Evolutionary conservation across 2,797 vertebrate genomes (phyloP), one percentile per base, ranked within the genome.

Genomic region (Anguilla megastoma): DNA sequence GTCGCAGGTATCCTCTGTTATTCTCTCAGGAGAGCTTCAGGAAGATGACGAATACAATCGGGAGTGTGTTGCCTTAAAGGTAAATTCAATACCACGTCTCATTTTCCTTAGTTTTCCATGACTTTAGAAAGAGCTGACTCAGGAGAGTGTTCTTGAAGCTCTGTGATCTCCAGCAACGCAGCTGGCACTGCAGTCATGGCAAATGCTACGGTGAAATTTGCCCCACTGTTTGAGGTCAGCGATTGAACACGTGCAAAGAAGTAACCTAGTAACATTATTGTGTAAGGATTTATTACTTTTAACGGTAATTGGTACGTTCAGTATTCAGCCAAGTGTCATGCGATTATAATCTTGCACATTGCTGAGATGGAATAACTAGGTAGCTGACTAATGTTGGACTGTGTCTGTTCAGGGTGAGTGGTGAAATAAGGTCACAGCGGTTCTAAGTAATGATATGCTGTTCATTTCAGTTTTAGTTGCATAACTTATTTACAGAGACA

Each of bases 51-150:
- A 95, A 18, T 96, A 97, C 89, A 94, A 94, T 86, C 96, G 98
- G 88, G 96, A 98, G 91, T 99, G 98, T 91, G 92, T 95, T 91
- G 98, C 98, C 48, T 95, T 99, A 91, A 98, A 98, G 97, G 98
- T 99, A 90, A 71, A 91, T 14, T 86, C 45, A 12, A 48, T 45
- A 21, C 84, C 14, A 12, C 0, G 50, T 41, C 9, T 56, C 33
- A n/a, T 69, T 74, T 12, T 24, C 2, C 30, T 16, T 36, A 21
- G 48, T 58, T 9, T 36, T 14, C 30, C 71, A 76, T 76, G 3
- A 36, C 30, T 76, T 4, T 76, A 76, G 27, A 76, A 33, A 36
- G 27, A 36, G 30, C 10, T 9, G n/a, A 36, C 12, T 16, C 1
- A 4, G 18, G 71, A 76, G 63, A 27, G n/a, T 69, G 63, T 24